Evolutionary conservation across 2,113 vertebrate species (phyloP), one percentile per base, ranked within the genome.

Genomic region (Planiliza haematocheilus): DNA sequence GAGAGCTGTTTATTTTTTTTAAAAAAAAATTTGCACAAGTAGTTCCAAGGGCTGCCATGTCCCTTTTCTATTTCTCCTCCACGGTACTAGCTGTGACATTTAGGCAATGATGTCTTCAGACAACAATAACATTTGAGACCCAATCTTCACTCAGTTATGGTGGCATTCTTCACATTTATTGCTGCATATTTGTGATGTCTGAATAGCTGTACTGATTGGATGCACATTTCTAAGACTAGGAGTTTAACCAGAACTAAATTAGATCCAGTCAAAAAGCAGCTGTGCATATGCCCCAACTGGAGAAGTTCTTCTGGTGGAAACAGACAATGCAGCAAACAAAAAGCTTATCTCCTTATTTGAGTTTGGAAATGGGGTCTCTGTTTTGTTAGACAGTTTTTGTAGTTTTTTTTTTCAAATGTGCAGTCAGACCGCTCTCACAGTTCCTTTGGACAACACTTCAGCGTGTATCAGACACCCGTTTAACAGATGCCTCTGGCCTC

Each of bases 381-480:
- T n/a, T n/a, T n/a, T n/a, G n/a, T n/a, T n/a, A n/a, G 24, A 30
- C 24, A 5, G 24, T 30, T 5, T 30, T 30, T 30, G 24, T 30
- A n/a, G 14, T 14, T 18, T n/a, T n/a, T n/a, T n/a, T n/a, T n/a
- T n/a, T n/a, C n/a, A n/a, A n/a, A n/a, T n/a, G n/a, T n/a, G n/a
- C 43, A 10, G 20, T 48, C 24, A 20, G 18, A 65, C 24, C 30
- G 18, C 34, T 62, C n/a, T n/a, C n/a, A n/a, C 43, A 8, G 9
- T 61, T 59, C 14, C 17, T 70, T 16, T 11, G 20, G 53, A 73
- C 46, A 45, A 43, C 43, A 46, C 50, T 18, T 34, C 6, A 2
- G 10, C 24, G n/a, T 3, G 16, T n/a, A 57, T 18, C 21, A 57
- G 10, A 42, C 11, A 7, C 7, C 9, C 7, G 8, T 39, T 34